Base-by-base conservation (phyloP, 2,888 invertebrate genomes). In the Yponomeuta evonymella region DNA sequence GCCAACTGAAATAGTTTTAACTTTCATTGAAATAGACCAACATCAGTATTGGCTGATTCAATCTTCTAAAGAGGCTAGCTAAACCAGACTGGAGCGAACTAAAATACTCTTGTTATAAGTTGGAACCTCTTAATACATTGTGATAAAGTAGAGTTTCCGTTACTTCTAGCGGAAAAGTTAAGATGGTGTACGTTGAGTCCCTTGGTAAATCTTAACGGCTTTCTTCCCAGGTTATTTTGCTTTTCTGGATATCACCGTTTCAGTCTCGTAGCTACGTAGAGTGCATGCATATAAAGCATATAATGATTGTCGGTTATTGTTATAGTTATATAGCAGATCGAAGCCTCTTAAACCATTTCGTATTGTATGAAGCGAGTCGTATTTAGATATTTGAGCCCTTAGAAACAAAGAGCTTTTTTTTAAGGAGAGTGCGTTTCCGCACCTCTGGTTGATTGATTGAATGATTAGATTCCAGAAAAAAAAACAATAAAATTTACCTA, bases 151-250 rank as follows among this genome's bases (percentile, higher is more conserved):
- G 12, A 65, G 29, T 65, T 65, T 65, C 30, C 30, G 2, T 33
- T 33, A 29, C 51, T 3, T 65, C 30, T 12, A 65, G 33, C 9
- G 6, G 65, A 65, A 33, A 12, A 3, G 12, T 29, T 65, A 65
- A 29, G 29, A 29, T 65, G 29, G 65, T 72, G 72, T 72, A 74
- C 73, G 75, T 74, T 75, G 72, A 58, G 73, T 74, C 74, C 48
- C 65, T 68, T 33, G 63, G n/a, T 30, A 69, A 65, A 65, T 65
- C 65, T 65, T 33, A 30, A 65, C 33, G 29, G 33, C 65, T 8
- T 33, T 33, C 65, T 33, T 65, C 30, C 12, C 65, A 65, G 65
- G 65, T 33, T 65, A 48, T n/a, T 63, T 43, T 63, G 62, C n/a
- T 36, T 58, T 58, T 58, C 15, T 58, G 43, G 43, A 43, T 43